A percentile compares a stretch with the other conserved stretches of the same genome.
Evolutionary conservation across 2,113 vertebrate species (phyloP).

Genomic region (Prietella phreatophila): DNA sequence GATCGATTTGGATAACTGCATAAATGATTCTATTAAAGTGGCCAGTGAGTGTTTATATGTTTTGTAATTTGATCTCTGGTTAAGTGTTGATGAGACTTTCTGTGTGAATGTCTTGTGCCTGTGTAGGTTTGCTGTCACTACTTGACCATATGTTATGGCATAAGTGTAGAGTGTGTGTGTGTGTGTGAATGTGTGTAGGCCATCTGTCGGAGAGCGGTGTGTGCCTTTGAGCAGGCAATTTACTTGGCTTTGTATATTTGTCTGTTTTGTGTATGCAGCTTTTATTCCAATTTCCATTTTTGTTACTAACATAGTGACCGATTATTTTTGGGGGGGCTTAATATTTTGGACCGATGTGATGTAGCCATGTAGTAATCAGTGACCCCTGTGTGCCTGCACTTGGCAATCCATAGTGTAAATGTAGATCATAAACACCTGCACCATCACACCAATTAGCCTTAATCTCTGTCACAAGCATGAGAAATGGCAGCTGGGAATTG

Average conservation of each 20-base stretch:
- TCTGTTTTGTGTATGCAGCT: background rate
- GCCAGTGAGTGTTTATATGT: background rate
- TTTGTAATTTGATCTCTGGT: conserved; percentile 30
- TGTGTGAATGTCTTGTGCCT: conserved; percentile 32
- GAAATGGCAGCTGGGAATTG: conserved; percentile 55
- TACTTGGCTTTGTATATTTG: background rate
- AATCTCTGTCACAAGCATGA: conserved; percentile 51
- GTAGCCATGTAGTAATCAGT: background rate
- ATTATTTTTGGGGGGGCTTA: background rate
- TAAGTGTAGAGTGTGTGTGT: conserved; percentile 1
- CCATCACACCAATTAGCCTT: conserved; percentile 49
- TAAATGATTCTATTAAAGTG: background rate
- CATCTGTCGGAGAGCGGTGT: conserved; percentile 45
- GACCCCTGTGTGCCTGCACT: background rate
- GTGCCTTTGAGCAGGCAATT: conserved; percentile 20
- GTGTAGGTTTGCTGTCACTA: conserved; percentile 52
- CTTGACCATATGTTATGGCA: conserved; percentile 63
- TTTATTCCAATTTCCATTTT: background rate
- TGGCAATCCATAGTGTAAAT: conserved; percentile 24
- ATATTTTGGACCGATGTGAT: background rate
- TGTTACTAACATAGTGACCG: background rate
- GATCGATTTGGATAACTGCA: background rate
- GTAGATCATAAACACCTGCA: conserved; percentile 45
- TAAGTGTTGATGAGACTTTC: conserved; percentile 38
- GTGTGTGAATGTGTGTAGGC: conserved; percentile 30